Conservation (phyloP, 37 sponge, comb jelly and placozoan species). For the Agelas oroides region DNA sequence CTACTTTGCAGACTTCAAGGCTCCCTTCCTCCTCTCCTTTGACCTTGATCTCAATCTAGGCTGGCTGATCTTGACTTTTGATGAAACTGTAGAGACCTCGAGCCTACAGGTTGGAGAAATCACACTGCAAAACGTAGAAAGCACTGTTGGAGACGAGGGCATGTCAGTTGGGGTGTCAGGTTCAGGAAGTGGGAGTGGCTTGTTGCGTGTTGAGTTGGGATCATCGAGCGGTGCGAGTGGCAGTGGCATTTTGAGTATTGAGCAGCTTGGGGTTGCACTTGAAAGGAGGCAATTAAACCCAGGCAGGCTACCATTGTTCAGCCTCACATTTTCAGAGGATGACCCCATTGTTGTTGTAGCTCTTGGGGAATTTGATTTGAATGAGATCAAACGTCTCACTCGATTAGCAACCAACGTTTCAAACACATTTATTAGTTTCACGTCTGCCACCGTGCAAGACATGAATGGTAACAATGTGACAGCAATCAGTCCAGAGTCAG, state of each 20-base stretch:
- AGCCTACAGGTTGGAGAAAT: conserved; percentile 62
- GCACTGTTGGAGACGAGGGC: neutral
- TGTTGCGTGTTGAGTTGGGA: no score
- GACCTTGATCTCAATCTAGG: conserved; percentile 77
- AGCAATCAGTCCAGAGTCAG: conserved; percentile 15
- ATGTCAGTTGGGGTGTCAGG: neutral
- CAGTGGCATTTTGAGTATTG: neutral
- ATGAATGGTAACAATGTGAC: conserved; percentile 84
- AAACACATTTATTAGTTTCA: conserved; percentile 80
- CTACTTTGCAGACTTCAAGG: conserved; percentile 33
- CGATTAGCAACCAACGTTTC: conserved; percentile 57
- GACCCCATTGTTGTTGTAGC: conserved; percentile 63
- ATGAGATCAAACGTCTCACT: conserved; percentile 81
- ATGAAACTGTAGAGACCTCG: conserved; percentile 81
- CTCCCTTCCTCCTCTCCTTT: conserved; percentile 65
- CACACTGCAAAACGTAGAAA: conserved; percentile 61
- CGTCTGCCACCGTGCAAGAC: conserved; percentile 57
- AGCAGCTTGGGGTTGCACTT: neutral
- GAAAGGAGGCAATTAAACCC: conserved; percentile 39
- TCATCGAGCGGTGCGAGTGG: neutral
- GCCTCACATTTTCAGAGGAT: conserved; percentile 65
- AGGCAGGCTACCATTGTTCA: conserved; percentile 58
- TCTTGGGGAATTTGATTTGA: conserved; percentile 80
- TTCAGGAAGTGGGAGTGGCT: conserved; percentile 11
- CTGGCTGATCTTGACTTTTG: conserved; percentile 79